Conservation (phyloP, 2,797 vertebrate species). For the Catostomus latipinnis region DNA sequence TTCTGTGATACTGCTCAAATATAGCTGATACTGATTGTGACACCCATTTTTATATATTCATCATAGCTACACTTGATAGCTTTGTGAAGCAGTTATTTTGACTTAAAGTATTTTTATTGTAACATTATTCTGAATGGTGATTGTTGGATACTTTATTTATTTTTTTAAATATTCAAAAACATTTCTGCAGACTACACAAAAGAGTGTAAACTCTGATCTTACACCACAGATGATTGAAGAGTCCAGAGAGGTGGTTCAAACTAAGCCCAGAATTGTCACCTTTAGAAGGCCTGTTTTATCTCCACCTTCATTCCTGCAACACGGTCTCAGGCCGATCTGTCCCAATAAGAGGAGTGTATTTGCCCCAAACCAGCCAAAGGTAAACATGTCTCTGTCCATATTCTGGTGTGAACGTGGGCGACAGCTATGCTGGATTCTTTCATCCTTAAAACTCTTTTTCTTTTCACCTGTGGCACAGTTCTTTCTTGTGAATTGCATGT, state of each 20-base stretch:
- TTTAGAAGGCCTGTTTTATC: background rate
- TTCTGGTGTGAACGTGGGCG: background rate
- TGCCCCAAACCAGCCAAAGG: slow-evolving; percentile 2
- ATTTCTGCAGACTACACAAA: background rate
- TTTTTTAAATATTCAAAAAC: no score
- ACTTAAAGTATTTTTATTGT: background rate
- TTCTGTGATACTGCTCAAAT: no score
- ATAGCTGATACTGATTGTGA: no score
- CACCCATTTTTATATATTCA: no score
- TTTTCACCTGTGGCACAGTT: background rate
- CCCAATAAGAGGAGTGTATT: background rate
- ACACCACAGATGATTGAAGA: background rate
- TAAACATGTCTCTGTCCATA: slow-evolving; percentile 2
- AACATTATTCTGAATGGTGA: background rate
- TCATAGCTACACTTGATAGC: no score
- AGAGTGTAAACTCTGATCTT: background rate
- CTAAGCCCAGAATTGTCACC: slow-evolving; percentile 24
- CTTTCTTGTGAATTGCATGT: background rate
- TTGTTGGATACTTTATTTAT: no score
- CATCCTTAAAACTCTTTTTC: no score
- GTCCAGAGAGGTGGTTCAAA: background rate
- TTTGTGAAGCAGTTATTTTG: no score
- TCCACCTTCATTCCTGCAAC: background rate
- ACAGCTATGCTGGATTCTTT: background rate
- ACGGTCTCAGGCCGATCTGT: background rate